phyloP scores from a whole-genome alignment of 2,888 invertebrate genomes.

The Nesidiocoris tenuis region DNA sequence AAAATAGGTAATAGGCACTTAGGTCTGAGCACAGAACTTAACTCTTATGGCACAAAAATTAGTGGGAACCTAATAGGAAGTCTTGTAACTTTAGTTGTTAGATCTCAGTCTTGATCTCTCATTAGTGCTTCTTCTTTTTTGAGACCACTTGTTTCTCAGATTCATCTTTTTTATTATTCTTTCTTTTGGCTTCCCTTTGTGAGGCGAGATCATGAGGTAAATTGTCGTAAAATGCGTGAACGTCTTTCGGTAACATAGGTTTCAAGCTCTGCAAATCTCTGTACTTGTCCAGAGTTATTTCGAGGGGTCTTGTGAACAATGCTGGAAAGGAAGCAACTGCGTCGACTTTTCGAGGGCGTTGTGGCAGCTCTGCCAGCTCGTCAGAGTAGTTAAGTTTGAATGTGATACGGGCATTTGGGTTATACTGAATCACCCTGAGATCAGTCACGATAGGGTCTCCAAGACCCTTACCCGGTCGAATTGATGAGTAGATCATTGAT shows the following conservation, averaged over 20 bases:
- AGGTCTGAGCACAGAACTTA: too few relatives aligned
- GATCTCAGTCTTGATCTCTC: too few relatives aligned
- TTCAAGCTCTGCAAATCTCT: not conserved
- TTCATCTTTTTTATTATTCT: too few relatives aligned
- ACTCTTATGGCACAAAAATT: too few relatives aligned
- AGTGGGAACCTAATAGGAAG: too few relatives aligned
- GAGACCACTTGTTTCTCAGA: too few relatives aligned
- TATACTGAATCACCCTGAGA: slow-evolving; percentile 12
- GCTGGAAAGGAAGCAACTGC: not conserved
- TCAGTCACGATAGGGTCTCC: slow-evolving; percentile 12
- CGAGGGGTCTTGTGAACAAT: not conserved
- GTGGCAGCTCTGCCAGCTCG: not conserved
- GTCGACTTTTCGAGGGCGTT: not conserved
- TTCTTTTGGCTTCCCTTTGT: too few relatives aligned
- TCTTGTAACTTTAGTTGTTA: too few relatives aligned
- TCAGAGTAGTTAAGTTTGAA: slow-evolving; percentile 2
- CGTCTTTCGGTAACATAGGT: not conserved
- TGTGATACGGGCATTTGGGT: slow-evolving; percentile 1
- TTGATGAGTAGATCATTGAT: slow-evolving; percentile 4
- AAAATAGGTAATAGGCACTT: too few relatives aligned
- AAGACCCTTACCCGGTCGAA: not conserved
- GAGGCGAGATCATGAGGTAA: too few relatives aligned
- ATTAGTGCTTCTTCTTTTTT: too few relatives aligned
- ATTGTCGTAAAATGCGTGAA: not conserved
- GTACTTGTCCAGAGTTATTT: slow-evolving; percentile 1